Percentiles rank a stretch among this genome's conserved stretches.
These are phyloP conservation scores for Luehdorfia chinensis DNA, from an alignment of 1,140 invertebrate species.

Conservation along the genomic window DNA sequence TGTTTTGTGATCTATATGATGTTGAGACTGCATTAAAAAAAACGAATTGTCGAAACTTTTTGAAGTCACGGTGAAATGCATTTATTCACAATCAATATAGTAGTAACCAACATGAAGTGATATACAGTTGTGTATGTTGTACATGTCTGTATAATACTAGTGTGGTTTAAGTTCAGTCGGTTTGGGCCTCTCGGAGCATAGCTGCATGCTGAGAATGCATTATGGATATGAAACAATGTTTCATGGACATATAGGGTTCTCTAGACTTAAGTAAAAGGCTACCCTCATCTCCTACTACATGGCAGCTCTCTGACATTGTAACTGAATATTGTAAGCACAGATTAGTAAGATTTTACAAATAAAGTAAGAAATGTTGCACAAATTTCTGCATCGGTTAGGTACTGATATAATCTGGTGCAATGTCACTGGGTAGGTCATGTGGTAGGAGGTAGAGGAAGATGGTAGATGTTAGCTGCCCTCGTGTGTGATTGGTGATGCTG, in stretches of 20 bases:
- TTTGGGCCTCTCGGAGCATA: conserved; percentile 47
- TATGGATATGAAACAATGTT: conserved; percentile 50
- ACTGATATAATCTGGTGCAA: conserved; percentile 32
- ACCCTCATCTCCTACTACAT: conserved; percentile 45
- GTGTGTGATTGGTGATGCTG: conserved; percentile 24
- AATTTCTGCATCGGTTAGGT: too few species aligned
- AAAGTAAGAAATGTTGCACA: too few species aligned
- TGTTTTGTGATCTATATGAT: conserved; percentile 24
- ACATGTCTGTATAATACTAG: too few species aligned
- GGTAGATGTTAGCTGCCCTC: conserved; percentile 40
- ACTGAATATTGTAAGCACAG: conserved; percentile 16
- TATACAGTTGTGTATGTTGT: conserved; percentile 24
- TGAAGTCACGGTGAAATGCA: too few species aligned
- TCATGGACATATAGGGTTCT: conserved; percentile 60
- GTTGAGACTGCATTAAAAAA: not conserved
- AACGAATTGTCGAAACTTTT: not conserved
- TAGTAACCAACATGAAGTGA: conserved; percentile 16
- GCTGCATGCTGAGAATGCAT: conserved; percentile 51
- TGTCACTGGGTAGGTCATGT: conserved; percentile 45
- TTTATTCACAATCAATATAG: not conserved
- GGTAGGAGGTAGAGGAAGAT: conserved; percentile 48
- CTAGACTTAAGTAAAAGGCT: conserved; percentile 63
- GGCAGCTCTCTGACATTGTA: conserved; percentile 48
- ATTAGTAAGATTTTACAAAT: not conserved
- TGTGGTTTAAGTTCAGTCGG: conserved; percentile 13